phyloP scores from a whole-genome alignment of 2,113 vertebrate genomes.

The Ibidorhyncha struthersii region DNA sequence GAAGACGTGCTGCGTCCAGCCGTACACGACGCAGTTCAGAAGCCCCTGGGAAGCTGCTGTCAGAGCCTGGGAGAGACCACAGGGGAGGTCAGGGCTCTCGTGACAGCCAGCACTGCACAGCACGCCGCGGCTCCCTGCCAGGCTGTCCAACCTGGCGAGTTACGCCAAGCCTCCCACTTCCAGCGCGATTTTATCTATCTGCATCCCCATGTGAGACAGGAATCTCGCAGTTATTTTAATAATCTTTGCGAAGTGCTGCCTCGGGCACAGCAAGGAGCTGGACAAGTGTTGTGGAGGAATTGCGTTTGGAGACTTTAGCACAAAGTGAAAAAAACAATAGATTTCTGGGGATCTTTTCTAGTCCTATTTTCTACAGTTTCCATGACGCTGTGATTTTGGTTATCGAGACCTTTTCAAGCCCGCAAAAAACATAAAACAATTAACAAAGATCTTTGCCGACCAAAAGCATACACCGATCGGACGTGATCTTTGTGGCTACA shows the following conservation, averaged over 20 bases:
- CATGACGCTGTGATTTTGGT: not conserved
- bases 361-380: not conserved
- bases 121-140: not conserved
- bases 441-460: not conserved
- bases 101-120: not conserved
- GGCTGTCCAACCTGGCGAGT: accelerated
- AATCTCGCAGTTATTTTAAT: not conserved
- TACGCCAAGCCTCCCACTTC: not conserved
- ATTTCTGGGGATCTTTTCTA: not conserved
- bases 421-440: not conserved
- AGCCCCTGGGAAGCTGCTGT: conserved; percentile 90
- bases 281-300: not conserved
- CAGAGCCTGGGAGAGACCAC: conserved; percentile 78
- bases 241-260: not conserved
- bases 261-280: not conserved
- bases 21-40: conserved; percentile 86
- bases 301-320: not conserved
- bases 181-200: not conserved
- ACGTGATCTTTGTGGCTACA: not conserved
- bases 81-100: not conserved
- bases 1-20: conserved; percentile 83
- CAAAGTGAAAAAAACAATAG: not conserved
- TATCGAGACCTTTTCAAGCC: not conserved
- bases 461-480: not conserved
- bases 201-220: accelerated